phyloP scores from a whole-genome alignment of 2,888 invertebrate genomes.

The Lymantria dispar region DNA sequence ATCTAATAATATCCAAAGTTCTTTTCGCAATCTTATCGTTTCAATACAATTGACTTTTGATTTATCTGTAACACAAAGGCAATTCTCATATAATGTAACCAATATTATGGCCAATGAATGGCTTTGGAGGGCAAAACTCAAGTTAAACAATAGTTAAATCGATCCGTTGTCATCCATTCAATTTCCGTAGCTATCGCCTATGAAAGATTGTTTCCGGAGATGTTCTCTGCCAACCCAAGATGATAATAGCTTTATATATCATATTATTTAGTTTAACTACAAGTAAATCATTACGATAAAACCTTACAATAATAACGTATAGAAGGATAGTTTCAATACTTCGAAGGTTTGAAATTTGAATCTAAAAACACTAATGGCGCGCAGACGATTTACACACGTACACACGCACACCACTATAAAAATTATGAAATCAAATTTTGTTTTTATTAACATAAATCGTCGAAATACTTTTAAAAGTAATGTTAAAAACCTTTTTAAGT shows the following conservation, averaged over 20 bases:
- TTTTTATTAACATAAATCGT: too few relatives aligned
- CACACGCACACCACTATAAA: too few relatives aligned
- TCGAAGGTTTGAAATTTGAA: too few relatives aligned
- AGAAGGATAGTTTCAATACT: too few relatives aligned
- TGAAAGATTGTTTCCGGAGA: constrained; percentile 39
- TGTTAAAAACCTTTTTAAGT: too few relatives aligned
- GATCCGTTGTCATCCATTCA: constrained; percentile 34
- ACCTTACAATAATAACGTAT: too few relatives aligned
- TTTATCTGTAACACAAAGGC: background rate
- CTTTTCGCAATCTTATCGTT: background rate
- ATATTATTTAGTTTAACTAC: constrained; percentile 16
- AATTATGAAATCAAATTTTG: too few relatives aligned
- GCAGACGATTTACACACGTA: too few relatives aligned
- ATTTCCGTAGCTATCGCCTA: constrained; percentile 35
- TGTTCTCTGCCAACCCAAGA: constrained; percentile 20
- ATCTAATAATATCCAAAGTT: too few relatives aligned
- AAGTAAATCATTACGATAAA: background rate
- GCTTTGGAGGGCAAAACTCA: constrained; percentile 10
- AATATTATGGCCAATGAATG: background rate
- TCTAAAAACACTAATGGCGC: too few relatives aligned
- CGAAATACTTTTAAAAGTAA: too few relatives aligned
- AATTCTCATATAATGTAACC: background rate
- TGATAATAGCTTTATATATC: constrained; percentile 26
- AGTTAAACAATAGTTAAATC: constrained; percentile 20
- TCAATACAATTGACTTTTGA: background rate